phyloP scores from a whole-genome alignment of 2,888 invertebrate species.

The Cephus pulcher region DNA sequence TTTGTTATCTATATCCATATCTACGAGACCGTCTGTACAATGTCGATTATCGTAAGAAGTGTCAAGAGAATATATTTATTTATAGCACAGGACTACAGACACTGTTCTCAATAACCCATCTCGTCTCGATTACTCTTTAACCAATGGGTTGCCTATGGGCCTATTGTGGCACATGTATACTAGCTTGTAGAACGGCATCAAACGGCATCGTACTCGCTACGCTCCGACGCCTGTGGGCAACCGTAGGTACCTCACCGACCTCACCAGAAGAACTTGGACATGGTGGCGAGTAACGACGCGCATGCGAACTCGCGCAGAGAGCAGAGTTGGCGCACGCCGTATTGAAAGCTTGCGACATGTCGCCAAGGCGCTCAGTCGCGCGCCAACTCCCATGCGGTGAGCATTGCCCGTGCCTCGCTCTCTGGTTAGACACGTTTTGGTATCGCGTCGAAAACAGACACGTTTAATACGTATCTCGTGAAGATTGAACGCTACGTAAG shows the following conservation, averaged over 20 bases:
- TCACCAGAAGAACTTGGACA: background rate
- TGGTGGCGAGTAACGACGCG: slow-evolving; percentile 33
- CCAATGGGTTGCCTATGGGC: background rate
- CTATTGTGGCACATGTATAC: background rate
- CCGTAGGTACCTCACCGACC: slow-evolving; percentile 1
- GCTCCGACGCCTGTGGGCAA: background rate
- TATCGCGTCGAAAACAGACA: background rate
- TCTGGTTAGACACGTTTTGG: slow-evolving; percentile 1
- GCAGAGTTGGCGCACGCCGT: slow-evolving; percentile 53
- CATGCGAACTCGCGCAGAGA: slow-evolving; percentile 43
- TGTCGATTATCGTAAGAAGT: background rate
- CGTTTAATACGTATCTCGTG: background rate
- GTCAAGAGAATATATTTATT: background rate
- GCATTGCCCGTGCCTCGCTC: background rate
- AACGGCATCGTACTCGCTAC: background rate
- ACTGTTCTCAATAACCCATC: background rate
- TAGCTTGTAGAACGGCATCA: background rate
- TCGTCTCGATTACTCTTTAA: background rate
- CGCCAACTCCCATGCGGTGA: slow-evolving; percentile 57
- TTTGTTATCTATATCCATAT: background rate
- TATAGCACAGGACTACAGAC: background rate
- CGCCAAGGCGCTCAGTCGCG: slow-evolving; percentile 61
- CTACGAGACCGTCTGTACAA: background rate
- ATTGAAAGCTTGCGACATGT: slow-evolving; percentile 66
- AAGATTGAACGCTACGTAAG: background rate